A percentile compares a stretch with the other conserved stretches of the same genome.
Conservation (phyloP, 2,113 vertebrate genomes). For the Bombycilla garrulus region DNA sequence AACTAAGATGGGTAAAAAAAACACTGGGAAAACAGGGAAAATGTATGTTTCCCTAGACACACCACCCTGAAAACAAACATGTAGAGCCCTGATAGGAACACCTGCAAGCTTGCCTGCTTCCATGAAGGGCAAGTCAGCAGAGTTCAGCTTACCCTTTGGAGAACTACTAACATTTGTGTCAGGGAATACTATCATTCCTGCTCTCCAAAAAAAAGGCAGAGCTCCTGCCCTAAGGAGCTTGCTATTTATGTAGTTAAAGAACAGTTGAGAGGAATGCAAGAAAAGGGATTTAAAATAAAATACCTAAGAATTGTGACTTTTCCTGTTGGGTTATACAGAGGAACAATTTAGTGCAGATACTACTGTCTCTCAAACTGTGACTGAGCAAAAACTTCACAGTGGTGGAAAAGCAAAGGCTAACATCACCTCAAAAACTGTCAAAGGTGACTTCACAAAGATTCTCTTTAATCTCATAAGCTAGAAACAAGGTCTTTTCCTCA, state of each 20-base stretch:
- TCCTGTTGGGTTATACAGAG: background rate
- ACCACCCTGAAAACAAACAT: background rate
- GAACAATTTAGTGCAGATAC: background rate
- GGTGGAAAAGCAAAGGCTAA: background rate
- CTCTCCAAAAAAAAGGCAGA: background rate
- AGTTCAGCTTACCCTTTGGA: background rate
- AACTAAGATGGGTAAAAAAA: background rate
- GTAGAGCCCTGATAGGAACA: rapidly evolving
- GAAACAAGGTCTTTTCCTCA: background rate
- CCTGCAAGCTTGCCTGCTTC: background rate
- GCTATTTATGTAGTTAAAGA: background rate
- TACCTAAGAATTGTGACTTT: background rate
- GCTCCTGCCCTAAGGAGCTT: background rate
- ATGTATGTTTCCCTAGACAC: background rate
- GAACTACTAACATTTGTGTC: background rate
- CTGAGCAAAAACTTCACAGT: background rate
- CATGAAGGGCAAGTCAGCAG: background rate
- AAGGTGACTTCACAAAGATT: background rate
- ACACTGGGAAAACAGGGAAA: background rate
- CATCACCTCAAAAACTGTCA: background rate
- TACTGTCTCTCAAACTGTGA: background rate
- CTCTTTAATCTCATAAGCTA: background rate
- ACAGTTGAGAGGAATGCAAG: background rate
- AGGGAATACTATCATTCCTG: background rate
- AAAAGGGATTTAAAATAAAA: background rate